These are phyloP conservation scores for Drosophila stalkeri DNA, from an alignment of 2,888 invertebrate genomes.

Conservation along the genomic window DNA sequence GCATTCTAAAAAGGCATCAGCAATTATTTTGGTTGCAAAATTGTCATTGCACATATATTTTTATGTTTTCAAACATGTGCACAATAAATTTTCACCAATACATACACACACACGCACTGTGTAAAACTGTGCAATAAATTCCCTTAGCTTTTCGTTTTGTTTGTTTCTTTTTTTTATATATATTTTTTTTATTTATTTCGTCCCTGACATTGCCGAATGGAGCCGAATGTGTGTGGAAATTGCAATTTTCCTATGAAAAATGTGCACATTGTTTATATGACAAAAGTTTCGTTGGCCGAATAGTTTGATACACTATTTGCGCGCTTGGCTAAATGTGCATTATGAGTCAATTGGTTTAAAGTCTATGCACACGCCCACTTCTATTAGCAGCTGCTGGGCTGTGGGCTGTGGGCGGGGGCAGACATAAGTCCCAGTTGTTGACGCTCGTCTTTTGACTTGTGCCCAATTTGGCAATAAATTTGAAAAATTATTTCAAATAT, in stretches of 20 bases:
- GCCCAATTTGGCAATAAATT: conserved; percentile 80
- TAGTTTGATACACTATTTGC: conserved; percentile 20
- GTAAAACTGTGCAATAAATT: conserved; percentile 58
- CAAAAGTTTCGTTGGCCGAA: conserved; percentile 32
- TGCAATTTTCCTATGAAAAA: conserved; percentile 40
- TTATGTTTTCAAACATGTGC: conserved; percentile 65
- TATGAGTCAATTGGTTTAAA: conserved; percentile 44
- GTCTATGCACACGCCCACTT: conserved; percentile 55
- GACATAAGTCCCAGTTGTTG: conserved; percentile 30
- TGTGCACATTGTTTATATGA: conserved; percentile 51
- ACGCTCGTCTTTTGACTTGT: conserved; percentile 59
- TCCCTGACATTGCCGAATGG: conserved; percentile 70
- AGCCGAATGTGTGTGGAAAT: conserved; percentile 31
- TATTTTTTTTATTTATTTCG: conserved; percentile 19
- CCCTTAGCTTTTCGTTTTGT: conserved; percentile 32
- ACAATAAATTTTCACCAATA: conserved; percentile 53
- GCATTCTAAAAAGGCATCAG: neutral
- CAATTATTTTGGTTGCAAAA: conserved; percentile 44
- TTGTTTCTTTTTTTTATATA: neutral
- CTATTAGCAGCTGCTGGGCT: neutral
- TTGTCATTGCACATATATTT: conserved; percentile 53
- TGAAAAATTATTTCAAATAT: conserved; percentile 60
- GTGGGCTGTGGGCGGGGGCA: neutral
- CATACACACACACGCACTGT: neutral
- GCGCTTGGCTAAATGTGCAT: conserved; percentile 33